Conservation (phyloP, 2,113 vertebrate genomes). For the Dryoscopus gambensis region DNA sequence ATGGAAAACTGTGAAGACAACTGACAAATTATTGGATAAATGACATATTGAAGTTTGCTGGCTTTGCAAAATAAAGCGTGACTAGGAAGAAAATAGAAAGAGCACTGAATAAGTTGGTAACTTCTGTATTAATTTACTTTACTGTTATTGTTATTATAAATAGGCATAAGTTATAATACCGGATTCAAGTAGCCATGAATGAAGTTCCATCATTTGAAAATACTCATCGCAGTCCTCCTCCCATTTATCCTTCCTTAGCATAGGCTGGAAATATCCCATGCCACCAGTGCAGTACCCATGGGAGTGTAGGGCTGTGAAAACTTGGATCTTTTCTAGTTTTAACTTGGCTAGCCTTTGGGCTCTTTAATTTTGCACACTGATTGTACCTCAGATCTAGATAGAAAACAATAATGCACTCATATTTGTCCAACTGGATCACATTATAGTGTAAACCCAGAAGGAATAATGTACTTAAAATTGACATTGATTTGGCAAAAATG, state of each 20-base stretch:
- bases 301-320: background rate
- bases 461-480: conserved; percentile 56
- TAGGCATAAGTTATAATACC: background rate
- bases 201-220: background rate
- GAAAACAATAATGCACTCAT: conserved; percentile 8
- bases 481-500: conserved; percentile 58
- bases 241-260: background rate
- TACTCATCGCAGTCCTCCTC: background rate
- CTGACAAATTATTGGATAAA: background rate
- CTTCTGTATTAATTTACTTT: background rate
- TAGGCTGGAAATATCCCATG: background rate
- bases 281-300: background rate
- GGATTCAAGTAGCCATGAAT: background rate
- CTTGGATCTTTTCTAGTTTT: background rate
- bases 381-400: background rate
- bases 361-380: background rate
- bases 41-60: background rate
- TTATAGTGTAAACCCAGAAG: conserved; percentile 24
- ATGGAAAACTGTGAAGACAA: background rate
- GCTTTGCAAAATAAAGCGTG: background rate
- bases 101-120: background rate
- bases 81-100: background rate
- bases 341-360: background rate
- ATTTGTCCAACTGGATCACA: conserved; percentile 55
- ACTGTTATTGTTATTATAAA: background rate